phyloP scores from a whole-genome alignment of 2,888 invertebrate species.

The Tipula helvola region DNA sequence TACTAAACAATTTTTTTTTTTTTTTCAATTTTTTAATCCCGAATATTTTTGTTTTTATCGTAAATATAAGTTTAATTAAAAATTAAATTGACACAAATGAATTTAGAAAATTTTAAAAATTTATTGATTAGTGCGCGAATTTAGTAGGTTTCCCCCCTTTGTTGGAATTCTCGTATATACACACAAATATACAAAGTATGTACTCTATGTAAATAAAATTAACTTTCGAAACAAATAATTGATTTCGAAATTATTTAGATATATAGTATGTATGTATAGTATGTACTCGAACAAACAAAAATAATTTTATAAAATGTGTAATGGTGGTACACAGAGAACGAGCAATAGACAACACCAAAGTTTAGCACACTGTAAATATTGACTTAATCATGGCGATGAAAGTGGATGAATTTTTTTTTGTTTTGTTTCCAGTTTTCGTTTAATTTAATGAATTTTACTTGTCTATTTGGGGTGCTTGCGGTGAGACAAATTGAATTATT shows the following conservation, averaged over 20 bases:
- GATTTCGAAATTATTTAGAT: background rate
- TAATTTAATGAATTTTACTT: background rate
- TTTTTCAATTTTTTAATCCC: background rate
- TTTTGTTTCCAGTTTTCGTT: background rate
- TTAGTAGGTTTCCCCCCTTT: background rate
- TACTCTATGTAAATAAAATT: background rate
- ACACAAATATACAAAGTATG: background rate
- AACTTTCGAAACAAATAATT: background rate
- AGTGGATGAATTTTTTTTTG: background rate
- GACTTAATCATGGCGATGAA: background rate
- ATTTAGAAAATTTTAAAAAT: background rate
- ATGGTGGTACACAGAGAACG: background rate
- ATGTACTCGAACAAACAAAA: background rate
- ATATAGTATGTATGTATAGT: too few species aligned
- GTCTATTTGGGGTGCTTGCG: background rate
- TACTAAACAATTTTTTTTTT: background rate
- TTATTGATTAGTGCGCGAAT: background rate
- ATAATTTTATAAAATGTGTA: background rate
- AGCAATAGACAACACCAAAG: background rate
- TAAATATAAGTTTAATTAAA: background rate
- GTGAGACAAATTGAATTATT: background rate
- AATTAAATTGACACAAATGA: background rate
- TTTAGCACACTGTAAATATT: background rate
- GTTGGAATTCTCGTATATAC: background rate
- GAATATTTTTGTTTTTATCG: background rate